Evolutionary conservation across 2,888 invertebrate species (phyloP).

Genomic region (Drosophila crucigera): DNA sequence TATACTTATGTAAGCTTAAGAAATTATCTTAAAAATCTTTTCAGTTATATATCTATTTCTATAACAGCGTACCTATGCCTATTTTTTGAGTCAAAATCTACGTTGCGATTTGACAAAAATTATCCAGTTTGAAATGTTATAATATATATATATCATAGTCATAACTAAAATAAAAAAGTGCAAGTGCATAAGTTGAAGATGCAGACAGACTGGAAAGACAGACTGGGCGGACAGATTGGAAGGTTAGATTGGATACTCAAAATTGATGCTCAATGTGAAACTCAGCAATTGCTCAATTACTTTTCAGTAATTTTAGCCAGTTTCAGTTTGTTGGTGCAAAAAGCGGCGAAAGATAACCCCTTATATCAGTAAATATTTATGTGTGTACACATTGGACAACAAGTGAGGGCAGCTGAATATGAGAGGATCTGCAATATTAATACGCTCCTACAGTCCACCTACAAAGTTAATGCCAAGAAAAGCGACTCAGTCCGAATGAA

Average conservation of each 20-base stretch:
- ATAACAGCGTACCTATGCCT: not conserved
- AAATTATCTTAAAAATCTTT: not conserved
- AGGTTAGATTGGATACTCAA: not conserved
- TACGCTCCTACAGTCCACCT: constrained; percentile 43
- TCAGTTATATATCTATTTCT: not conserved
- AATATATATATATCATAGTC: not conserved
- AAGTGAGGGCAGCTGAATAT: constrained; percentile 1
- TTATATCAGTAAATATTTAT: not conserved
- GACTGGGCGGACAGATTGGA: not conserved
- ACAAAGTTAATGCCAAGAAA: constrained; percentile 45
- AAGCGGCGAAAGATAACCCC: not conserved
- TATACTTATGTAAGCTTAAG: not conserved
- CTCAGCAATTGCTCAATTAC: not conserved
- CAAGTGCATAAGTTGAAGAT: not conserved
- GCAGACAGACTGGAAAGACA: not conserved
- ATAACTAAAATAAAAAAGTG: not conserved
- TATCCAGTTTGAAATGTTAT: not conserved
- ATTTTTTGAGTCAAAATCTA: not conserved
- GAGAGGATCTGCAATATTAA: constrained; percentile 58
- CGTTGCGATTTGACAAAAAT: not conserved
- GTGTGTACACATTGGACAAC: not conserved
- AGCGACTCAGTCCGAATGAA: constrained; percentile 33
- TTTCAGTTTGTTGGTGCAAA: not conserved
- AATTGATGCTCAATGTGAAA: not conserved
- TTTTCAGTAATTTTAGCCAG: not conserved